A percentile compares a stretch with the other conserved stretches of the same genome.
phyloP scores from a whole-genome alignment of 2,888 invertebrate genomes.

The Aporophyla lueneburgensis region DNA sequence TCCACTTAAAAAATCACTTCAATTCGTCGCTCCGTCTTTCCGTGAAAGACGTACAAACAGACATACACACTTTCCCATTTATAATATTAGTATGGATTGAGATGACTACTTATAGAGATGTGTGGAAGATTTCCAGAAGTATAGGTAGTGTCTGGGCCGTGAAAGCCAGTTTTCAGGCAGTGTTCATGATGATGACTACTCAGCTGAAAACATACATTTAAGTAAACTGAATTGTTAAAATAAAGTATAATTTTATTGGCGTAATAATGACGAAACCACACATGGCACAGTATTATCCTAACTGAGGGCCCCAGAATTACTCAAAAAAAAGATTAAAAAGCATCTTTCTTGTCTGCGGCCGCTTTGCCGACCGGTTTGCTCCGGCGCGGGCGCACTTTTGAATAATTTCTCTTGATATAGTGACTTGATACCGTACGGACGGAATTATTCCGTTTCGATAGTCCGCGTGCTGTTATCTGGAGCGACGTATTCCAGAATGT shows the following conservation, averaged over 20 bases:
- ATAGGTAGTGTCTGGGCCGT: too few species aligned
- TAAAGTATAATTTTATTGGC: conserved; percentile 1
- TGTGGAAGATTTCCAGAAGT: neutral
- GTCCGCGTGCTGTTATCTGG: conserved; percentile 54
- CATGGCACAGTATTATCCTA: conserved; percentile 31
- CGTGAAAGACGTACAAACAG: too few species aligned
- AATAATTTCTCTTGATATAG: conserved; percentile 72
- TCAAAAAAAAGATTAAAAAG: conserved; percentile 68
- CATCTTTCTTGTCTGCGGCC: conserved; percentile 58
- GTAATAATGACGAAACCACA: conserved; percentile 6
- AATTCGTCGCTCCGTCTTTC: too few species aligned
- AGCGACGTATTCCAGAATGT: conserved; percentile 38
- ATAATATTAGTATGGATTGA: too few species aligned
- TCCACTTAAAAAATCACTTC: too few species aligned
- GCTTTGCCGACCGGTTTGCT: conserved; percentile 71
- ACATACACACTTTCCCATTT: too few species aligned
- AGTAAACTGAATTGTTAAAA: neutral
- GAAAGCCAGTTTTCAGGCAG: neutral
- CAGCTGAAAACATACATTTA: neutral
- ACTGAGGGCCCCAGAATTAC: conserved; percentile 58
- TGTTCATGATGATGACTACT: neutral
- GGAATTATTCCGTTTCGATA: conserved; percentile 66
- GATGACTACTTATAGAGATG: neutral
- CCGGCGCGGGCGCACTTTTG: conserved; percentile 70
- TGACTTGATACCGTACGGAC: conserved; percentile 63